These are phyloP conservation scores for Trididemnum clinides DNA, from an alignment of 23 tunicate species.

Conservation along the genomic window DNA sequence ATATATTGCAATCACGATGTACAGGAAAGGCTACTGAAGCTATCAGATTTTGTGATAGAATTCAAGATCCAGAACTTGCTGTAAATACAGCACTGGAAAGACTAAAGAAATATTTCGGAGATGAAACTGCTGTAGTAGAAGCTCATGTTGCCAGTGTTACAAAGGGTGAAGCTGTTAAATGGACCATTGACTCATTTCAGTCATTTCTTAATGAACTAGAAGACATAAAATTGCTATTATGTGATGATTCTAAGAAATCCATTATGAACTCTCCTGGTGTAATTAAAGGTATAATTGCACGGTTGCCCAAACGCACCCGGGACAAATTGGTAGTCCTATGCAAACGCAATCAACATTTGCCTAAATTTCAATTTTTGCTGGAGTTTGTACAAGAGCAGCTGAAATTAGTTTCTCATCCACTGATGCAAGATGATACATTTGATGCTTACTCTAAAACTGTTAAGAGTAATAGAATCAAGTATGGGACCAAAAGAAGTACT, in stretches of 20 bases:
- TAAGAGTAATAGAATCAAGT: no score
- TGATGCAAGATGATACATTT: not conserved
- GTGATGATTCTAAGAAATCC: not conserved
- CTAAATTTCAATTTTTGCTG: not conserved
- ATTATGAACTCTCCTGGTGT: constrained; percentile 1
- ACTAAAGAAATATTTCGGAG: not conserved
- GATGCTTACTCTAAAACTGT: no score
- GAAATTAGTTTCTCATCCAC: constrained; percentile 1
- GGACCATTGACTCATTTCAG: constrained; percentile 1
- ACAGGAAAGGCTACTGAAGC: constrained; percentile 14
- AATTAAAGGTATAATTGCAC: not conserved
- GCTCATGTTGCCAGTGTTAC: not conserved
- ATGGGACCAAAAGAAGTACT: no score
- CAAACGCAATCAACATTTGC: not conserved
- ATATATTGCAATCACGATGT: constrained; percentile 12
- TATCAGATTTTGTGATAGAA: constrained; percentile 18
- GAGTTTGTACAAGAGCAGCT: not conserved
- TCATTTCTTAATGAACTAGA: not conserved
- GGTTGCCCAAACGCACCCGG: not conserved
- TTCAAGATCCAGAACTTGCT: constrained; percentile 16
- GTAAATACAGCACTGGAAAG: not conserved
- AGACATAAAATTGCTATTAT: not conserved
- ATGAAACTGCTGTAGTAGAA: not conserved
- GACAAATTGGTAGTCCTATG: not conserved
- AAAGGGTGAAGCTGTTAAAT: not conserved